phyloP scores from a whole-genome alignment of 1,140 invertebrate genomes.

The Asbolus verrucosus region DNA sequence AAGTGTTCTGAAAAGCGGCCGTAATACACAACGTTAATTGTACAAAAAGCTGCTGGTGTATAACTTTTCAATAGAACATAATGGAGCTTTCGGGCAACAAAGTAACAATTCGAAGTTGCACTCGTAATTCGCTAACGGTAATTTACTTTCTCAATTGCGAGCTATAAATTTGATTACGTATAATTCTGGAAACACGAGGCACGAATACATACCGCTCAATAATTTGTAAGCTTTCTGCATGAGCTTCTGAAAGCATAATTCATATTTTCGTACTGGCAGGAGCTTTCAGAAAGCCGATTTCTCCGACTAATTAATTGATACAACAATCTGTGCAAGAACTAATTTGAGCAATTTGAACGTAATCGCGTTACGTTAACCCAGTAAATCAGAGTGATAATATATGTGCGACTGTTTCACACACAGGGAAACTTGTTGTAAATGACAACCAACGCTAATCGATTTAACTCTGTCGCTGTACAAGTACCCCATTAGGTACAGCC shows the following conservation, averaged over 20 bases:
- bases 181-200: conserved; percentile 40
- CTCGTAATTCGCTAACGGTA: conserved; percentile 40
- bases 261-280: conserved; percentile 11
- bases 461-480: conserved; percentile 53
- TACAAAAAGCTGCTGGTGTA: not conserved
- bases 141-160: conserved; percentile 43
- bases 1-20: too few relatives aligned
- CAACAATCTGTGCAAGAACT: conserved; percentile 48
- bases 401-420: conserved; percentile 56
- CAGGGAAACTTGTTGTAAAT: conserved; percentile 54
- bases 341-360: conserved; percentile 52
- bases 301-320: conserved; percentile 47
- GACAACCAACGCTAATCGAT: conserved; percentile 58
- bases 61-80: conserved; percentile 17
- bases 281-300: conserved; percentile 27
- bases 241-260: conserved; percentile 23
- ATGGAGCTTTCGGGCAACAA: conserved; percentile 25
- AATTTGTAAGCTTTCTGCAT: conserved; percentile 38
- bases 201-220: conserved; percentile 40
- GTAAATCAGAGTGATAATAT: conserved; percentile 55
- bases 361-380: conserved; percentile 52
- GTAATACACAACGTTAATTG: conserved; percentile 5
- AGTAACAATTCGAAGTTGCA: conserved; percentile 32
- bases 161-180: conserved; percentile 43
- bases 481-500: conserved; percentile 56